Evolutionary conservation across 2,888 invertebrate genomes (phyloP), one percentile per base, ranked within the genome.

Genomic region (Meiosimyza platycephala): DNA sequence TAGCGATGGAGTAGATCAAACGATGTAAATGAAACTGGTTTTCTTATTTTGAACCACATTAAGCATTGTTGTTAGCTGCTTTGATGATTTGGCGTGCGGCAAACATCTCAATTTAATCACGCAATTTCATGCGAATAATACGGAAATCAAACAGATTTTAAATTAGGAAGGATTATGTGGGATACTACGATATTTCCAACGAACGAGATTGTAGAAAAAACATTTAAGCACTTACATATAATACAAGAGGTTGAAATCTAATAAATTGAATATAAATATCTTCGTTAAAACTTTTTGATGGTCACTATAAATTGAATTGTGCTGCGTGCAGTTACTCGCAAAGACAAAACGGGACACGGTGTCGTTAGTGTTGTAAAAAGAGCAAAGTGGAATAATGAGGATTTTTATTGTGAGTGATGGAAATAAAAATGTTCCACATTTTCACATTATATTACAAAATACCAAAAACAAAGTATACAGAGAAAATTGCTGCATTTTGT

Each of bases 391-490:
- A 28, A 62, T 76, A 73, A 83, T 83, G 82, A 76, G 51, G 69
- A 76, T 77, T 51, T 71, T 66, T 71, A 80, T 75, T 77, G 83
- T 83, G 81, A 82, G 83, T 80, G 75, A 57, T 28, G 28, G 3
- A 28, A 2, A 40, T 67, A n/a, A 40, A 40, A 40, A 40, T 40
- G 9, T 6, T 6, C 40, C 6, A 40, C 5, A 40, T 9, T 40
- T 28, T 28, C 28, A 28, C 28, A 28, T 28, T 28, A 28, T 28
- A 28, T 28, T 28, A 28, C 3, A 28, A 28, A 28, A 28, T 28
- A 28, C 28, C 28, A 28, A 3, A 28, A 28, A 28, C 28, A 28
- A 28, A 28, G 28, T 4, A 28, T 28, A 3, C 3, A 28, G 28
- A 28, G 4, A 28, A 28, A 4, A 28, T 28, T 3, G 28, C 3